Base-by-base conservation (phyloP, 2,797 vertebrate species). In the Telmatherina bonti region DNA sequence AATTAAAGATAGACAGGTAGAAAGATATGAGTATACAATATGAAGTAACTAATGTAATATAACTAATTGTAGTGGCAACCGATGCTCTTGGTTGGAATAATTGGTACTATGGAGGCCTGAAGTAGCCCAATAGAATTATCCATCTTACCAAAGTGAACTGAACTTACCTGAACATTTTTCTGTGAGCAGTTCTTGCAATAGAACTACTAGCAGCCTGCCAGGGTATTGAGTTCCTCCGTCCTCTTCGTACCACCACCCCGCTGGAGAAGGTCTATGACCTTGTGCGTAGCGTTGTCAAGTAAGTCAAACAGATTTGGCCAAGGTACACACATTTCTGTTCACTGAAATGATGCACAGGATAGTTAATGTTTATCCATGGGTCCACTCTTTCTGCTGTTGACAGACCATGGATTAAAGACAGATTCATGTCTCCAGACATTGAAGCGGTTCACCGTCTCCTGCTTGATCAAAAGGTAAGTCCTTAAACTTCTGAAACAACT, bases 191-290 rank as follows among this genome's bases (percentile, higher is more conserved):
- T 70, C 91, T 99, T 76, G 96, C 97, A 31, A 96, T 99, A 13
- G 98, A 99, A 91, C 94, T 99, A 35, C 89, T 99, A 0, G 96
- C 96, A 0, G 97, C 98, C 82, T 99, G 98, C 91, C 98, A 99
- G 92, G 98, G 97, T 63, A 99, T 99, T 1, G 98, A 99, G 92
- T 99, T 99, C 85, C 95, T 99, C 63, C 97, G 97, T 70, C 98
- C 98, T 49, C 95, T 99, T 68, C 95, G 89, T 70, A 98, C 97
- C 0, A 99, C 98, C 16, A 99, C 97, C 60, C 98, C 98, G 27
- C 85, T 99, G 94, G 98, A 99, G 93, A 99, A 96, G 91, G 98
- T 99, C 91, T 99, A 99, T 0, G 96, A 99, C 85, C 97, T 99
- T 72, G 97, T 99, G 87, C 98, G 97, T 79, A 95, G 94, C 0